Base-by-base conservation (phyloP, 2,113 vertebrate genomes). In the Butastur rufipennis region DNA sequence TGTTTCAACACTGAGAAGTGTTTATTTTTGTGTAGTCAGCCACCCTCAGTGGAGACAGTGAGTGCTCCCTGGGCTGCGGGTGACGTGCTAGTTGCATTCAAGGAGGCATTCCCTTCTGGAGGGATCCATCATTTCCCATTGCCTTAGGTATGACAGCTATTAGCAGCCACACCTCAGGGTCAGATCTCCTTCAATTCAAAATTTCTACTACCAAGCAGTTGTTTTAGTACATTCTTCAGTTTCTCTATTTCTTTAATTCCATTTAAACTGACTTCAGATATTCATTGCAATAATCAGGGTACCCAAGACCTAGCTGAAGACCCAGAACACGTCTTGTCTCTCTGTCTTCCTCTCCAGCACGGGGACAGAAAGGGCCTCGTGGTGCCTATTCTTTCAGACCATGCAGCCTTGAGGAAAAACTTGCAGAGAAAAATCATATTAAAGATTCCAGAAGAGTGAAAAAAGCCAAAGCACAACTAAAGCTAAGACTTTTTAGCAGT, bases 321-420 rank as follows among this genome's bases (percentile, higher is more conserved):
- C 5, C 2, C 13, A 32, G 4, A 71, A 40, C 3, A 9, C 1
- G 21, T 50, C 16, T 68, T 83, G 6, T 23, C 80, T 40, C 22
- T 6, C 7, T 50, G 8, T 59, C 29, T 25, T 88, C 5, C 23
- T 73, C 6, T 38, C 31, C 7, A 34, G 5, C 16, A 13, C 5
- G 6, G 27, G 23, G 8, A 34, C 34, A 45, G 31, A 81, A 56
- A 14, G 7, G 1, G 1, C 18, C 20, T 66, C 1, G 0, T 70
- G 16, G 7, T 38, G 32, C 3, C 8, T 75, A 2, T 65, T 68
- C 53, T 68, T 16, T 42, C 36, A 65, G 15, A 29, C 42, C 17
- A 58, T 2, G 1, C 1, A 12, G 34, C 5, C 0, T 27, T 42
- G 20, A 48, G 20, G 29, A 16, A 77, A 73, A 86, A 34, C 4